A percentile compares a stretch with the other conserved stretches of the same genome.
These are phyloP conservation scores for Allophyes oxyacanthae DNA, from an alignment of 2,888 invertebrate genomes.

Conservation along the genomic window DNA sequence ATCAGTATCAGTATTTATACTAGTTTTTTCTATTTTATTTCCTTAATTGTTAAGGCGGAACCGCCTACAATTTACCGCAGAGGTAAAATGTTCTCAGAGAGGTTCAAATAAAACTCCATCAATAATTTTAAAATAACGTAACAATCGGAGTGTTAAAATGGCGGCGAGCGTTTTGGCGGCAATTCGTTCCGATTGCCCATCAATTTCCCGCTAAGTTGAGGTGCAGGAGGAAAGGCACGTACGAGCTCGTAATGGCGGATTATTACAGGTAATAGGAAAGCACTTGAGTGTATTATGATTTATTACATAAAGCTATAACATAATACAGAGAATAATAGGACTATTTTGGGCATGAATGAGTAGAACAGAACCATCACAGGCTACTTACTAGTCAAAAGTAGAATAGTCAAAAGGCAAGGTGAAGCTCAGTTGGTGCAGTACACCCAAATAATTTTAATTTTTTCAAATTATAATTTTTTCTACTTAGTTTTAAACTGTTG, in stretches of 20 bases:
- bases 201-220: slow-evolving; percentile 52
- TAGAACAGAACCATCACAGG: too few species aligned
- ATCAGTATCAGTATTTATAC: too few species aligned
- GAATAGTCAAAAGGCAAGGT: too few species aligned
- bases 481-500: too few species aligned
- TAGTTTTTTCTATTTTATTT: too few species aligned
- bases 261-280: slow-evolving; percentile 58
- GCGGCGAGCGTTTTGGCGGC: slow-evolving; percentile 31
- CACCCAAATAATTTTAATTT: too few species aligned
- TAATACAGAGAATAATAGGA: too few species aligned
- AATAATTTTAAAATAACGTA: slow-evolving; percentile 38
- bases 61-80: neutral
- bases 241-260: slow-evolving; percentile 46
- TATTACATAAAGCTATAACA: slow-evolving; percentile 11
- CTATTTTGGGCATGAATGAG: too few species aligned
- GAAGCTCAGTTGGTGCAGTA: too few species aligned
- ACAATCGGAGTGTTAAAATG: slow-evolving; percentile 46
- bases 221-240: slow-evolving; percentile 46
- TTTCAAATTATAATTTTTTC: too few species aligned
- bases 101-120: slow-evolving; percentile 29
- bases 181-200: slow-evolving; percentile 49
- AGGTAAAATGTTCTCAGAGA: neutral
- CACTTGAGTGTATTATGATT: slow-evolving; percentile 50
- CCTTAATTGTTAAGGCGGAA: too few species aligned
- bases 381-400: too few species aligned